A percentile compares a stretch with the other conserved stretches of the same genome.
Conservation (phyloP, 2,888 invertebrate species). For the Chromoteleia sp. region DNA sequence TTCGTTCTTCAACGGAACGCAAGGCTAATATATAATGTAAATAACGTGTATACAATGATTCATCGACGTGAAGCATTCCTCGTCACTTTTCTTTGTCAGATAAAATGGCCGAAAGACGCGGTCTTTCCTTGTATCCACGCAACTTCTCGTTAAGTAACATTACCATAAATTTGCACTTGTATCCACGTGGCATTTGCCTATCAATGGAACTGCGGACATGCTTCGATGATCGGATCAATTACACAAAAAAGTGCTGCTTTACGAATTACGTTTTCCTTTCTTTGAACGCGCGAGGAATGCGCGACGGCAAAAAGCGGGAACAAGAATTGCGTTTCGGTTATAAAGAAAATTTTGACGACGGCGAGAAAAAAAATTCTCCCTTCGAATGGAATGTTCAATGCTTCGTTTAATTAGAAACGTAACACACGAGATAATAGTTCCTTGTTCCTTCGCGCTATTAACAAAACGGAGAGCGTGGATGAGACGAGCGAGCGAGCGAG, state of each 20-base stretch:
- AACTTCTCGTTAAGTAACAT: slow-evolving; percentile 50
- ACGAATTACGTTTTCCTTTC: slow-evolving; percentile 36
- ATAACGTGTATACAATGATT: slow-evolving; percentile 42
- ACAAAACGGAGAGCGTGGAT: slow-evolving; percentile 39
- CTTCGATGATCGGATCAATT: slow-evolving; percentile 65
- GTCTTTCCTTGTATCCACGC: slow-evolving; percentile 25
- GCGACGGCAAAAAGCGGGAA: slow-evolving; percentile 29
- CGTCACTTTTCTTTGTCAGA: slow-evolving; percentile 51
- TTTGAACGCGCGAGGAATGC: slow-evolving; percentile 22
- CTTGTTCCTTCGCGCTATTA: slow-evolving; percentile 57
- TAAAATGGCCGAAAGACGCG: slow-evolving; percentile 29
- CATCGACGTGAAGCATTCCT: slow-evolving; percentile 41
- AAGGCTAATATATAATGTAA: slow-evolving; percentile 48
- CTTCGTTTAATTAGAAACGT: slow-evolving; percentile 67
- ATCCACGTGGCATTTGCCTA: slow-evolving; percentile 57
- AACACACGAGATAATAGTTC: slow-evolving; percentile 64
- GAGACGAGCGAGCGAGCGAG: slow-evolving; percentile 20
- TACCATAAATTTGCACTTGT: slow-evolving; percentile 67
- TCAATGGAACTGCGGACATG: slow-evolving; percentile 56
- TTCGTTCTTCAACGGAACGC: slow-evolving; percentile 29
- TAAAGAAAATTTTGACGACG: slow-evolving; percentile 64
- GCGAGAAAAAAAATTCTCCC: slow-evolving; percentile 53
- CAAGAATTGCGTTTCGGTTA: slow-evolving; percentile 50
- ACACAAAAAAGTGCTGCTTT: slow-evolving; percentile 43
- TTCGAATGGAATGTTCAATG: slow-evolving; percentile 59